These are phyloP conservation scores for Strongylocentrotus purpuratus DNA, from an alignment of 35 echinoderm and acorn worm genomes.

Conservation along the genomic window DNA sequence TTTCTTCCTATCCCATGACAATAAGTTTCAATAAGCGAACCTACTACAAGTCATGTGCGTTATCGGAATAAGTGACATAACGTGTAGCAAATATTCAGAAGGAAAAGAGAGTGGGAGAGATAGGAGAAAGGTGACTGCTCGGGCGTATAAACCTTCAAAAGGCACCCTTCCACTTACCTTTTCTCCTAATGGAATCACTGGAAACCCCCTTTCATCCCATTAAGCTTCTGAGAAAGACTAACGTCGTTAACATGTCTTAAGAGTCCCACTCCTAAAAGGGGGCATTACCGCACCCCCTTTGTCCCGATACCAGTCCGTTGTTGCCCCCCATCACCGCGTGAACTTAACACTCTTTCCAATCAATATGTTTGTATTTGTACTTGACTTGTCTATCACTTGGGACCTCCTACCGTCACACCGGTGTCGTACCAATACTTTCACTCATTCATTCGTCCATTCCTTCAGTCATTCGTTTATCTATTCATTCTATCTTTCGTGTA, in stretches of 20 bases:
- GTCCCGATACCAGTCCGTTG: neutral
- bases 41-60: no score
- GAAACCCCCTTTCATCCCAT: neutral
- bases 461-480: no score
- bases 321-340: neutral
- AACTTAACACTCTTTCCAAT: neutral
- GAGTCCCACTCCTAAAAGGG: neutral
- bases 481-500: no score
- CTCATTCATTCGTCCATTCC: no score
- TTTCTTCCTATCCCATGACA: no score
- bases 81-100: no score
- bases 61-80: no score
- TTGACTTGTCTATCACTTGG: neutral
- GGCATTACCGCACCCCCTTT: neutral
- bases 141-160: neutral
- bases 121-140: neutral
- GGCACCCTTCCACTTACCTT: neutral
- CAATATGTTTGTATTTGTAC: neutral
- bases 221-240: neutral
- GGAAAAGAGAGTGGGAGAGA: neutral
- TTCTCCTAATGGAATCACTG: neutral
- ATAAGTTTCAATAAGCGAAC: no score
- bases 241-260: neutral
- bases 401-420: no score
- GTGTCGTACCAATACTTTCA: no score